Evolutionary conservation across 2,888 invertebrate species (phyloP).

Genomic region (Taphrorychus bicolor): DNA sequence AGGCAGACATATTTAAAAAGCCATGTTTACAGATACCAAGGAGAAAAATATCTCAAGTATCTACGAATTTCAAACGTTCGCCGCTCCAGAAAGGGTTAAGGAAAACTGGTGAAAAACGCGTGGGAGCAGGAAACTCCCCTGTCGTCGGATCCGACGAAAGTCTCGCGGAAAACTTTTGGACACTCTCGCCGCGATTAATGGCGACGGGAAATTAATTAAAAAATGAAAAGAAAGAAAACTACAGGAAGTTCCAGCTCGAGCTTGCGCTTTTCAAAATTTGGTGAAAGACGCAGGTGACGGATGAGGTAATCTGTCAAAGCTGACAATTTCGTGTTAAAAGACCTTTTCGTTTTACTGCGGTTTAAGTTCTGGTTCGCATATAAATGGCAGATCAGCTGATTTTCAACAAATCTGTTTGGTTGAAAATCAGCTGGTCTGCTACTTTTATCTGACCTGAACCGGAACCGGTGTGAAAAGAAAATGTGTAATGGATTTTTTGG

Average conservation of each 20-base stretch:
- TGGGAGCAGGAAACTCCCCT: constrained; percentile 68
- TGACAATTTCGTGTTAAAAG: neutral
- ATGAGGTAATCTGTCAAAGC: neutral
- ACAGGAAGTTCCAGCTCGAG: neutral
- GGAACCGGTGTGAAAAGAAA: no score
- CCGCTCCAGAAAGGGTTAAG: neutral
- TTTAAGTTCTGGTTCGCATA: no score
- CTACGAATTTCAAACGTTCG: neutral
- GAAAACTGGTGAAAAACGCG: constrained; percentile 54
- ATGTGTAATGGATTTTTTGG: no score
- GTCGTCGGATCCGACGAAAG: constrained; percentile 72
- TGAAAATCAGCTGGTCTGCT: neutral
- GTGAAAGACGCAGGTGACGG: neutral
- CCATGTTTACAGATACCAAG: constrained; percentile 74
- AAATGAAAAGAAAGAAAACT: neutral
- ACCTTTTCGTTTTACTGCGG: no score
- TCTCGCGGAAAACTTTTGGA: constrained; percentile 59
- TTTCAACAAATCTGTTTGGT: neutral
- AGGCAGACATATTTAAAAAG: constrained; percentile 82
- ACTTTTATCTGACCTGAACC: no score
- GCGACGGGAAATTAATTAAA: constrained; percentile 61
- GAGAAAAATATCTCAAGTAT: constrained; percentile 59
- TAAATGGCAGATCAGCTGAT: neutral
- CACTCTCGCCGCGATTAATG: constrained; percentile 72
- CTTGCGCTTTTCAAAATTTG: neutral